phyloP scores from a whole-genome alignment of 1,140 invertebrate species.

The Trypoxylus dichotomus region DNA sequence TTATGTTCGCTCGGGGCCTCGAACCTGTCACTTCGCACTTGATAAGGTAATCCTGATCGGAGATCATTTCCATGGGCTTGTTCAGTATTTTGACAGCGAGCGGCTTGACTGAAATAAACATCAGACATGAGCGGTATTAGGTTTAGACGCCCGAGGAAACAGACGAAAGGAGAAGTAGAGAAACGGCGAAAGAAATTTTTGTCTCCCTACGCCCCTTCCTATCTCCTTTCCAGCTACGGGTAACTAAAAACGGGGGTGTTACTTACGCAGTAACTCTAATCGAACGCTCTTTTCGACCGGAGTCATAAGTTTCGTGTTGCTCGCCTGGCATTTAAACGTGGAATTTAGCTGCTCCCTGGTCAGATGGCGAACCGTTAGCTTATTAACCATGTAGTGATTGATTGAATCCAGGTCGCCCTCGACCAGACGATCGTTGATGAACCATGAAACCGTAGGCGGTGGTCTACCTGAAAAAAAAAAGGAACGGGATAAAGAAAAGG shows the following conservation, averaged over 20 bases:
- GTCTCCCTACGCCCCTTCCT: not conserved
- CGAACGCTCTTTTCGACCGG: slow-evolving; percentile 76
- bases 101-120: slow-evolving; percentile 69
- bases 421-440: slow-evolving; percentile 66
- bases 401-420: slow-evolving; percentile 62
- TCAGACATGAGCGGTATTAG: not conserved
- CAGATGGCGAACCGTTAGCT: slow-evolving; percentile 70
- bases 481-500: not conserved
- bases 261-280: slow-evolving; percentile 79
- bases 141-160: not conserved
- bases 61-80: slow-evolving; percentile 73
- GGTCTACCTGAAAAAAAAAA: slow-evolving; percentile 69
- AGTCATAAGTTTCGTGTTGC: slow-evolving; percentile 81
- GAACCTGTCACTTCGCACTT: slow-evolving; percentile 81
- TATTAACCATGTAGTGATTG: slow-evolving; percentile 76
- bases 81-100: slow-evolving; percentile 71
- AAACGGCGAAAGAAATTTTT: not conserved
- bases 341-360: slow-evolving; percentile 76
- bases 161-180: not conserved
- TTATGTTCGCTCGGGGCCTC: slow-evolving; percentile 76
- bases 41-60: slow-evolving; percentile 75
- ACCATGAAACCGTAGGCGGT: slow-evolving; percentile 76
- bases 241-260: not conserved
- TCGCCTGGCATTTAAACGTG: slow-evolving; percentile 82
- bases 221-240: not conserved